Evolutionary conservation across 2,797 vertebrate genomes (phyloP).

Genomic region (Eptatretus atami): DNA sequence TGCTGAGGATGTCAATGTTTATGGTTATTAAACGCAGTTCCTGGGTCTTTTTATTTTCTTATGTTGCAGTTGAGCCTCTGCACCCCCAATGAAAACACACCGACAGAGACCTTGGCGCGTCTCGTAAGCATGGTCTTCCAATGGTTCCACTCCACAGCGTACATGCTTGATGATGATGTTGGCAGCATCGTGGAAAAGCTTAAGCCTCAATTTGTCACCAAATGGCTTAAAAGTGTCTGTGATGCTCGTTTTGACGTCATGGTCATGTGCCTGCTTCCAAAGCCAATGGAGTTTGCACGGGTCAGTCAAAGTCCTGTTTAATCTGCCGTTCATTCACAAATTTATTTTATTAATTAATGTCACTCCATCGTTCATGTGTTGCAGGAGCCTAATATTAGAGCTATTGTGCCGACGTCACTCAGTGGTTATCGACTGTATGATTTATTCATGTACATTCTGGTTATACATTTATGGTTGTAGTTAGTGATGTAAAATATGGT

Average conservation of each 20-base stretch:
- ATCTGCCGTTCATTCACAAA: too few relatives aligned
- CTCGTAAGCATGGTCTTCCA: constrained; percentile 98
- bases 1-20: too few relatives aligned
- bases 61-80: constrained; percentile 57
- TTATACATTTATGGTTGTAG: too few relatives aligned
- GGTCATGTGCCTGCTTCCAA: constrained; percentile 97
- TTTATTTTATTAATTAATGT: too few relatives aligned
- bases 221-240: constrained; percentile 91
- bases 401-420: too few relatives aligned
- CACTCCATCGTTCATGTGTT: too few relatives aligned
- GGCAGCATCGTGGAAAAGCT: constrained; percentile 91
- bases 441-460: too few relatives aligned
- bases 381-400: too few relatives aligned
- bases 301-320: constrained; percentile 18
- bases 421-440: too few relatives aligned
- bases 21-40: too few relatives aligned
- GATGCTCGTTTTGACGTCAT: constrained; percentile 93
- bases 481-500: too few relatives aligned
- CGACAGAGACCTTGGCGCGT: constrained; percentile 72
- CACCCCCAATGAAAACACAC: constrained; percentile 87
- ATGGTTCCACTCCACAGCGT: constrained; percentile 96
- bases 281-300: constrained; percentile 88
- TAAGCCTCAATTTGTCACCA: constrained; percentile 94
- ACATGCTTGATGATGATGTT: constrained; percentile 98
- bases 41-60: not conserved